These are phyloP conservation scores for Casuarius casuarius DNA, from an alignment of 2,113 vertebrate species.

Conservation along the genomic window DNA sequence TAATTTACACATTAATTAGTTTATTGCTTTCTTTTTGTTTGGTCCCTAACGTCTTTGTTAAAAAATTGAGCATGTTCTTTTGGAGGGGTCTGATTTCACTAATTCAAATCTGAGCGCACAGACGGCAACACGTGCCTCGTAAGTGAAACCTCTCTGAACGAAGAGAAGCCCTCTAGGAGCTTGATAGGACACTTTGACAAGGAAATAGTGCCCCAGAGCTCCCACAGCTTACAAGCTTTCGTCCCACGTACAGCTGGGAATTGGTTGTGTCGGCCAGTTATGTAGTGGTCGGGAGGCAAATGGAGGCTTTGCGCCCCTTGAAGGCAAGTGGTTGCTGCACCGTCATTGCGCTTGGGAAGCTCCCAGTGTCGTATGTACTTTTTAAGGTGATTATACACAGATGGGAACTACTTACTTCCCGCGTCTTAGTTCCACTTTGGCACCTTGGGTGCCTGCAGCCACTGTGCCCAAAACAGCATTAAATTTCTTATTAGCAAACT, in stretches of 20 bases:
- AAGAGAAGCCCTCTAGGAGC: neutral
- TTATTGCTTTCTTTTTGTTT: constrained; percentile 40
- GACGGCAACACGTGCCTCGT: neutral
- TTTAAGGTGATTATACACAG: neutral
- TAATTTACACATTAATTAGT: constrained; percentile 53
- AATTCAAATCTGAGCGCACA: neutral
- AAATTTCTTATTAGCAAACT: neutral
- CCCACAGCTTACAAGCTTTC: fast-evolving
- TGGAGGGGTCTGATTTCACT: constrained; percentile 34
- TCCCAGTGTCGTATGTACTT: fast-evolving
- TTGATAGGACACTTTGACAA: neutral
- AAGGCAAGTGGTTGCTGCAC: neutral
- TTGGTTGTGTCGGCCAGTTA: neutral
- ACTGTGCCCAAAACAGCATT: neutral
- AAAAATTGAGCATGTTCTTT: neutral
- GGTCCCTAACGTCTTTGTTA: constrained; percentile 2
- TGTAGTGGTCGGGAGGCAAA: neutral
- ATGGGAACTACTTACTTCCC: neutral
- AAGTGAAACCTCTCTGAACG: neutral
- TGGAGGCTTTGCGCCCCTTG: neutral
- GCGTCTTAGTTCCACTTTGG: neutral
- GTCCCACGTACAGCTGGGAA: neutral
- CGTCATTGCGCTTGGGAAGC: neutral
- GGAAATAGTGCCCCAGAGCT: fast-evolving
- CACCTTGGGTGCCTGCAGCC: neutral